Percentiles rank a stretch among this genome's conserved stretches.
Conservation (phyloP, 2,113 vertebrate species). For the Catharus fuscescens region DNA sequence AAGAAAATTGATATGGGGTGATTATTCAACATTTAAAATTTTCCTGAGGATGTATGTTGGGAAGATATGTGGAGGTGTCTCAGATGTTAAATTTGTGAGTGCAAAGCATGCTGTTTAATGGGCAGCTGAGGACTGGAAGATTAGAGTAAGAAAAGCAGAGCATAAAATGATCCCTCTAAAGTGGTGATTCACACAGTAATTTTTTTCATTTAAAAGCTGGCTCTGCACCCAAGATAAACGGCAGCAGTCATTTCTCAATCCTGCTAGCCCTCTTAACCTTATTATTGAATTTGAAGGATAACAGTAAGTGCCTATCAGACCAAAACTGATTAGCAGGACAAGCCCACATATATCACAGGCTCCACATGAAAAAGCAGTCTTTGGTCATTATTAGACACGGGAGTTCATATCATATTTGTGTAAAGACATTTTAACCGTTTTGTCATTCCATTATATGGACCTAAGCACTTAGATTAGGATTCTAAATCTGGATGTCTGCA, state of each 20-base stretch:
- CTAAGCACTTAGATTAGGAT: neutral
- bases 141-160: neutral
- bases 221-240: neutral
- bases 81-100: neutral
- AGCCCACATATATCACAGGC: neutral
- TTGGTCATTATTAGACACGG: neutral
- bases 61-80: neutral
- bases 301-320: neutral
- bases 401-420: neutral
- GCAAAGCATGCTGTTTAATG: neutral
- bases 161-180: neutral
- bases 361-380: neutral
- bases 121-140: neutral
- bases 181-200: constrained; percentile 1
- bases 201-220: constrained; percentile 55
- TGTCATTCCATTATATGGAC: neutral
- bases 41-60: neutral
- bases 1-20: neutral
- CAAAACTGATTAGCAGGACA: constrained; percentile 42
- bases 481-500: neutral
- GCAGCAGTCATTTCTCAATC: constrained; percentile 38
- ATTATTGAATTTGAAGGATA: constrained; percentile 39
- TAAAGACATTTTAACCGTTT: neutral
- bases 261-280: neutral
- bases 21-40: neutral